Evolutionary conservation across 2,888 invertebrate species (phyloP), one percentile per base, ranked within the genome.

Genomic region (Acronicta aceris): DNA sequence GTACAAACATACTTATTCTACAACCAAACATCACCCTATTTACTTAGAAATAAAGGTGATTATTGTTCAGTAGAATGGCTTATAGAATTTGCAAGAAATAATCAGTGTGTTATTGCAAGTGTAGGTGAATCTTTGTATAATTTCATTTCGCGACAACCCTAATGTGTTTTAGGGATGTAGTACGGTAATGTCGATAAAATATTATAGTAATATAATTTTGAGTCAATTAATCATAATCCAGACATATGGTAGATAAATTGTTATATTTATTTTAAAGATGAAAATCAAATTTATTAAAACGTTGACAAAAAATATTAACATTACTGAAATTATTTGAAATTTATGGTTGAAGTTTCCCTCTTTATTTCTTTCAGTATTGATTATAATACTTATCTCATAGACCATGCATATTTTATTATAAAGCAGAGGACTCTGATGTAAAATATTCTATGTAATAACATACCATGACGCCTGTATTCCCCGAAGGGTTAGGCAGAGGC

Each of bases 61-160:
- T 71, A 40, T 83, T 2, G 52, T 42, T 33, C 63, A 56, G 6
- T 3, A 5, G 1, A 40, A 42, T 25, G 30, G 55, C 15, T 63
- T 36, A 54, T 36, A 66, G 71, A 81, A 74, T 68, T 81, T 81
- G 85, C 75, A 76, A 70, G 79, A 86, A 87, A 89, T 90, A 89
- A 90, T 89, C 90, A 88, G 88, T 87, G 85, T 92, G 88, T 89
- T 89, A 91, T 91, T 83, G 86, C 90, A 89, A 90, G 87, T 89
- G 90, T 86, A 89, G 88, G 90, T 85, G 87, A 87, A 87, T 89
- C 87, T 89, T 89, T 87, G 89, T 90, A 90, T 92, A 92, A 92
- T 91, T 90, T 92, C 88, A 89, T 90, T 92, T 91, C 83, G 89
- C 84, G 89, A 89, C 91, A 91, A 83, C 88, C 87, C 86, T 90